Base-by-base conservation (phyloP, 2,113 vertebrate genomes). In the Setophaga kirtlandii region DNA sequence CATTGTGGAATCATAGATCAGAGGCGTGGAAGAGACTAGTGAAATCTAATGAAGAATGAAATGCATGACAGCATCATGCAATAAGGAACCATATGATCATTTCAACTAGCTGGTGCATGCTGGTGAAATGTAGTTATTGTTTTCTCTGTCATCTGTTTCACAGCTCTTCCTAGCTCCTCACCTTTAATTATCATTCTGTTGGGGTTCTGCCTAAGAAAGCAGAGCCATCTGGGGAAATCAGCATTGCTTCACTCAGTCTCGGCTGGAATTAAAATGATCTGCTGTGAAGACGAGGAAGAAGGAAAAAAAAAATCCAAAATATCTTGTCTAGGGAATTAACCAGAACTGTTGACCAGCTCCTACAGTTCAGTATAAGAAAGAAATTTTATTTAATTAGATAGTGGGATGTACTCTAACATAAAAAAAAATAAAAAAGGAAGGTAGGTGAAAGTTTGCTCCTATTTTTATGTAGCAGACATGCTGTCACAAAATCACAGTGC, bases 141-240 rank as follows among this genome's bases (percentile, higher is more conserved):
- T 70, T 88, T 91, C 68, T 31, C 30, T 77, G 15, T 74, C 68
- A 70, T 83, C 91, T 88, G 47, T 90, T 88, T 86, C 56, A 77
- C 63, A 83, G 75, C 65, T 94, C 81, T 83, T 82, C 59, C 84
- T 86, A 17, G 80, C 62, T 89, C 50, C 74, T 95, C 60, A 90
- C 78, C 69, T 93, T 74, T 88, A 95, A 91, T 95, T 94, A 87
- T 90, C 82, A 95, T 97, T 96, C 94, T 64, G 63, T 71, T 0
- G 2, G 59, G 79, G 82, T 93, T 95, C 86, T 96, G 60, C 60
- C 71, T 91, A 92, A 88, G 89, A 89, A 95, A 94, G 83, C 81
- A 94, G 89, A 96, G 67, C 71, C 85, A 88, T 95, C 92, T 97
- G 92, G 93, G 96, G 93, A 96, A 94, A 97, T 95, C 94, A 93